Evolutionary conservation across 2,888 invertebrate genomes (phyloP).

Genomic region (Tachystola acroxantha): DNA sequence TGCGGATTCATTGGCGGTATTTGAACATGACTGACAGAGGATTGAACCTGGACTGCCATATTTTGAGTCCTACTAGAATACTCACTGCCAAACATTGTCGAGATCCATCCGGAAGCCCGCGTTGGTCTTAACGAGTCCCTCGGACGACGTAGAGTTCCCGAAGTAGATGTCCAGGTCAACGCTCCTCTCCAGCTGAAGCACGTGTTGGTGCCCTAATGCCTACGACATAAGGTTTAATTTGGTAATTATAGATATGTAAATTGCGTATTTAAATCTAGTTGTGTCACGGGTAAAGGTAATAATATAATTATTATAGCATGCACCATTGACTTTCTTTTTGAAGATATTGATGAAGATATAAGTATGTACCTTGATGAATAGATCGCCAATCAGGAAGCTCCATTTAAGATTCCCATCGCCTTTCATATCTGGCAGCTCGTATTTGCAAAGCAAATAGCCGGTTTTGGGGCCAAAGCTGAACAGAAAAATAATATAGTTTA

Average conservation of each 20-base stretch:
- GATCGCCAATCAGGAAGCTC: slow-evolving; percentile 63
- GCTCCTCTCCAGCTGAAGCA: slow-evolving; percentile 51
- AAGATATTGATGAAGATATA: no score
- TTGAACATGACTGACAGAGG: no score
- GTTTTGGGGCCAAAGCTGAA: slow-evolving; percentile 64
- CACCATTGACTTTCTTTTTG: no score
- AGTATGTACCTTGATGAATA: slow-evolving; percentile 57
- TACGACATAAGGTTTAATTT: slow-evolving; percentile 20
- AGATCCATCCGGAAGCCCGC: slow-evolving; percentile 70
- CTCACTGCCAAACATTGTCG: slow-evolving; percentile 69
- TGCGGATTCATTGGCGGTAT: no score
- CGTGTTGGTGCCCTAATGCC: slow-evolving; percentile 63
- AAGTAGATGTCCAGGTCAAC: slow-evolving; percentile 67
- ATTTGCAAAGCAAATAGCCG: slow-evolving; percentile 62
- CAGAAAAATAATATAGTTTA: not conserved
- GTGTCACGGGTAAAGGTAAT: no score
- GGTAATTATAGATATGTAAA: no score
- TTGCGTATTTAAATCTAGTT: no score
- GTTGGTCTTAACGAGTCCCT: slow-evolving; percentile 45
- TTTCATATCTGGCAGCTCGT: slow-evolving; percentile 63
- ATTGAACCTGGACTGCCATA: no score
- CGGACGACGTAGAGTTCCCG: slow-evolving; percentile 50
- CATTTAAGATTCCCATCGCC: slow-evolving; percentile 68
- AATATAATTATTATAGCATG: no score
- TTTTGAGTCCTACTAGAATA: no score